Evolutionary conservation across 1,140 invertebrate species (phyloP).

Genomic region (Pachyrhynchus sulphureomaculatus): DNA sequence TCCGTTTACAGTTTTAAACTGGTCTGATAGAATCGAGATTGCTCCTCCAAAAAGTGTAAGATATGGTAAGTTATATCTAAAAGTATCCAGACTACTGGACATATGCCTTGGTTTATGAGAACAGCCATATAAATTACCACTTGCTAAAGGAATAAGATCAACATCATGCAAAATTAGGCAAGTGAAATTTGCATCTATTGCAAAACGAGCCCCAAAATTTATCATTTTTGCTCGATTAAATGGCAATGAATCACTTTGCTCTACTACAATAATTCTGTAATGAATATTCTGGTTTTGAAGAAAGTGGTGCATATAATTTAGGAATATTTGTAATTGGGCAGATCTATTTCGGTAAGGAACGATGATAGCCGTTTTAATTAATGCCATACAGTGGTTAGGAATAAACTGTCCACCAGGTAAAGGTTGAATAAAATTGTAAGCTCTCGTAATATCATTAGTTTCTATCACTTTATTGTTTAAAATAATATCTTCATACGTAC

Average conservation of each 20-base stretch:
- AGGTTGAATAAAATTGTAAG: conserved; percentile 4
- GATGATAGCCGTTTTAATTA: conserved; percentile 81
- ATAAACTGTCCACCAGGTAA: conserved; percentile 68
- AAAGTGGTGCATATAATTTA: conserved; percentile 88
- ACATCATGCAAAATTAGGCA: conserved; percentile 96
- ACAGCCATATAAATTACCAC: conserved; percentile 90
- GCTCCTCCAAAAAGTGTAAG: conserved; percentile 73
- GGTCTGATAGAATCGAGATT: conserved; percentile 68
- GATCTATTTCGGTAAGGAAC: conserved; percentile 86
- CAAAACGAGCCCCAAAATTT: conserved; percentile 86
- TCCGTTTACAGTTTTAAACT: conserved; percentile 82
- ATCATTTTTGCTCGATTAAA: conserved; percentile 94
- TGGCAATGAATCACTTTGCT: conserved; percentile 74
- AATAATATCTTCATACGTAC: conserved; percentile 40
- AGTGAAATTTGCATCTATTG: conserved; percentile 69
- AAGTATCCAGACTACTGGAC: conserved; percentile 88
- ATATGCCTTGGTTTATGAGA: conserved; percentile 85
- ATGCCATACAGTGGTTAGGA: conserved; percentile 71
- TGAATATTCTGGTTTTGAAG: conserved; percentile 81
- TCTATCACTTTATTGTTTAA: conserved; percentile 34
- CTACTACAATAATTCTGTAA: conserved; percentile 84
- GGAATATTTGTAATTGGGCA: conserved; percentile 75
- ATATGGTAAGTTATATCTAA: conserved; percentile 79
- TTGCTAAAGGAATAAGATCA: conserved; percentile 88
- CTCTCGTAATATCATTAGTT: conserved; percentile 26